phyloP scores from a whole-genome alignment of 2,888 invertebrate species.

The Trachelus tabidus region DNA sequence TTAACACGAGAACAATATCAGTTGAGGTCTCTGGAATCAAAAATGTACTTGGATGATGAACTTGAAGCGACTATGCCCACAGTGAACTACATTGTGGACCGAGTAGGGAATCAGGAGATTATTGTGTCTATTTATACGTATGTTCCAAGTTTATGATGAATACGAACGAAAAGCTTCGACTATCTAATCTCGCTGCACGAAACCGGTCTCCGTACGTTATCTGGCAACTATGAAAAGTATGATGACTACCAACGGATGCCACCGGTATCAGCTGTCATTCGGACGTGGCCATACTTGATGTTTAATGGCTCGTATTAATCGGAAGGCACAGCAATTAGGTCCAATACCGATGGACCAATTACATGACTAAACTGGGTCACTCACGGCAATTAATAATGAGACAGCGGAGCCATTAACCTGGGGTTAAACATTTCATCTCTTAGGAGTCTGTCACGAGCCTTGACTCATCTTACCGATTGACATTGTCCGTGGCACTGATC shows the following conservation, averaged over 20 bases:
- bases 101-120: neutral
- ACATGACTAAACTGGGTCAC: conserved; percentile 38
- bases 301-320: conserved; percentile 49
- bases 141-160: conserved; percentile 10
- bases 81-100: neutral
- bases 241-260: conserved; percentile 34
- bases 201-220: conserved; percentile 25
- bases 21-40: neutral
- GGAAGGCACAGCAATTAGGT: conserved; percentile 16
- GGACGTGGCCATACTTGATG: conserved; percentile 31
- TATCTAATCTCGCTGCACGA: conserved; percentile 27
- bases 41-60: neutral
- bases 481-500: neutral
- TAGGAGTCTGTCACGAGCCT: neutral
- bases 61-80: neutral
- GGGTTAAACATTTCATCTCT: conserved; percentile 1
- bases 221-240: neutral
- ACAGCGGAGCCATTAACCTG: conserved; percentile 13
- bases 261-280: conserved; percentile 28
- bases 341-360: conserved; percentile 38
- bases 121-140: neutral
- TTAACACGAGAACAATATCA: neutral
- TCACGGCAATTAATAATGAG: conserved; percentile 39
- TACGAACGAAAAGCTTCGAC: conserved; percentile 4
- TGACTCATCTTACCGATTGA: neutral